Base-by-base conservation (phyloP, 2,888 invertebrate genomes). In the Pseudeuparius sepicola region DNA sequence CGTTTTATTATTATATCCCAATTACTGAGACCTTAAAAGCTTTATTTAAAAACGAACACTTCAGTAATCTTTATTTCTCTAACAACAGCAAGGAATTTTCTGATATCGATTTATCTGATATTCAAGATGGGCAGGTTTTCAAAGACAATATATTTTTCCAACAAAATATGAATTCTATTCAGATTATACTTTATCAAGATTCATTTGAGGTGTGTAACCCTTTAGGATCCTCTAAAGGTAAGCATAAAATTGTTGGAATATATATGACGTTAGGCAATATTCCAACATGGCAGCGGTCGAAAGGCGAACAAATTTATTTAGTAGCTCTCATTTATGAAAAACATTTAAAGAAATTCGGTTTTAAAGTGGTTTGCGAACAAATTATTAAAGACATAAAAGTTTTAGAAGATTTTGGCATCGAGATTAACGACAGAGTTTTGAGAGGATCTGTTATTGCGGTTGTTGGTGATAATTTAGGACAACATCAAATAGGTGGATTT, bases 131-230 rank as follows among this genome's bases (percentile, higher is more conserved):
- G 4, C 10, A 4, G 4, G 13, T 13, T 11, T 27, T n/a, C 13
- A 6, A 27, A 13, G 14, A 10, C 3, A 4, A 4, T 10, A 27
- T 15, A 27, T 27, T 27, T 27, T 27, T 27, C 14, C 3, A 7
- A 12, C 6, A 4, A 4, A 4, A 10, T 6, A 25, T 11, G 10
- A 25, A 12, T 6, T n/a, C 12, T 4, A 4, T 10, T 6, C n/a
- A 11, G 4, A 25, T 25, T 25, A 6, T 25, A 4, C 12, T 6
- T n/a, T 12, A 25, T n/a, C 52, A 53, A 41, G 52, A 53, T 44
- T 46, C 46, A 5, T 51, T 54, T 39, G 51, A 54, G 38, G 11
- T 50, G 20, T 52, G 54, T 12, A 54, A 54, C 41, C 53, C 52
- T 11, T 29, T 55, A 11, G 53, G 53, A 9, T 40, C 49, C 2